Conservation (phyloP, 1,140 invertebrate genomes). For the Drosophila miranda region DNA sequence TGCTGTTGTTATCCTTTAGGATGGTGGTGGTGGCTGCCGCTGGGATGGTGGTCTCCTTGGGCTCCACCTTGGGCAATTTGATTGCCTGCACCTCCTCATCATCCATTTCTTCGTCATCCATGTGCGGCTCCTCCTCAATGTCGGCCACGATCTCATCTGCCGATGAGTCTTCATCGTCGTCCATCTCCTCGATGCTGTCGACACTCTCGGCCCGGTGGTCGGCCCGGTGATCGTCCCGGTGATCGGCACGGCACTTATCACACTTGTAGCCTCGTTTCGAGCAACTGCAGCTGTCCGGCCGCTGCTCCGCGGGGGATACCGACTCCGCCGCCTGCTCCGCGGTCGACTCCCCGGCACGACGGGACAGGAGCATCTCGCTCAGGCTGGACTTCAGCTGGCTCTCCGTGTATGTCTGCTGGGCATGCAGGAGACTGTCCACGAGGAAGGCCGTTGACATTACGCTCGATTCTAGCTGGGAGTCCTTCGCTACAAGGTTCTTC, state of each 20-base stretch:
- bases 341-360: conserved; percentile 30
- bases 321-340: conserved; percentile 13
- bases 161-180: conserved; percentile 70
- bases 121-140: conserved; percentile 57
- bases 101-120: conserved; percentile 64
- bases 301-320: conserved; percentile 22
- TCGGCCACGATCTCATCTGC: conserved; percentile 72
- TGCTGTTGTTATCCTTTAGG: conserved; percentile 83
- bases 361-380: conserved; percentile 73
- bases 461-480: neutral
- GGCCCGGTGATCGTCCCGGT: conserved; percentile 49
- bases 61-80: conserved; percentile 74
- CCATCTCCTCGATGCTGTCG: conserved; percentile 70
- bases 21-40: conserved; percentile 60
- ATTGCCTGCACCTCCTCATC: conserved; percentile 62
- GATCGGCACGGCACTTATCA: conserved; percentile 73
- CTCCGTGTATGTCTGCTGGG: conserved; percentile 74
- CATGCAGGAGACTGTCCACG: conserved; percentile 77
- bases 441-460: conserved; percentile 79
- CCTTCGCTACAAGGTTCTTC: conserved; percentile 6
- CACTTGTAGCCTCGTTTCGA: conserved; percentile 76
- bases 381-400: conserved; percentile 68
- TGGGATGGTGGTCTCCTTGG: conserved; percentile 45
- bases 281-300: conserved; percentile 50
- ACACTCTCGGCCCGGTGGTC: conserved; percentile 67